These are phyloP conservation scores for Andinoacara biseriatus DNA, from an alignment of 2,113 vertebrate genomes.

Conservation along the genomic window DNA sequence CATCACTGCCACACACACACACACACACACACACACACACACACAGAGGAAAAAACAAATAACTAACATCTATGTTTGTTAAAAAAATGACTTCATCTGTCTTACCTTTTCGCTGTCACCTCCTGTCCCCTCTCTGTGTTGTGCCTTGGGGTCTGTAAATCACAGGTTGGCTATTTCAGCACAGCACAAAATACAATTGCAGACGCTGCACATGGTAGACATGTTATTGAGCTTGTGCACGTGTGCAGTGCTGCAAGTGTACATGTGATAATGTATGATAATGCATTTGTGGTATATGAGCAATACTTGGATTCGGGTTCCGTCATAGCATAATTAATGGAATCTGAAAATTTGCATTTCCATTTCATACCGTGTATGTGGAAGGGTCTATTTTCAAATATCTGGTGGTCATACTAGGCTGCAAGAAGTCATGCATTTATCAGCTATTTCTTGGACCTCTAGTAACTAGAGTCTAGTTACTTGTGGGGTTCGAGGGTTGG, in stretches of 20 bases:
- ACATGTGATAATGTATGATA: constrained; percentile 24
- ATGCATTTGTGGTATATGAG: background rate
- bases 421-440: background rate
- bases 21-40: constrained; percentile 23
- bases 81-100: constrained; percentile 21
- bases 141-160: constrained; percentile 69
- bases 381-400: background rate
- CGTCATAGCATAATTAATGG: background rate
- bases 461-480: too few species aligned
- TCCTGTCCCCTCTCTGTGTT: constrained; percentile 20
- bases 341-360: background rate
- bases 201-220: constrained; percentile 69
- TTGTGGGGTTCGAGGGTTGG: background rate
- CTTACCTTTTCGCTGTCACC: background rate
- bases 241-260: constrained; percentile 20
- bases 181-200: constrained; percentile 55
- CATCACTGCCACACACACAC: constrained; percentile 55
- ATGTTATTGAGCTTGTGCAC: constrained; percentile 51
- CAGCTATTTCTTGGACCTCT: background rate
- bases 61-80: background rate
- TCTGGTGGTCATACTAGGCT: background rate
- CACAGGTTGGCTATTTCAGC: constrained; percentile 53
- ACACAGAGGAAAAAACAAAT: background rate
- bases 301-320: background rate
- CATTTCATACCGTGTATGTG: background rate